Percentiles rank a stretch among this genome's conserved stretches.
phyloP scores from a whole-genome alignment of 2,888 invertebrate genomes.

The Seira sanloemensis region DNA sequence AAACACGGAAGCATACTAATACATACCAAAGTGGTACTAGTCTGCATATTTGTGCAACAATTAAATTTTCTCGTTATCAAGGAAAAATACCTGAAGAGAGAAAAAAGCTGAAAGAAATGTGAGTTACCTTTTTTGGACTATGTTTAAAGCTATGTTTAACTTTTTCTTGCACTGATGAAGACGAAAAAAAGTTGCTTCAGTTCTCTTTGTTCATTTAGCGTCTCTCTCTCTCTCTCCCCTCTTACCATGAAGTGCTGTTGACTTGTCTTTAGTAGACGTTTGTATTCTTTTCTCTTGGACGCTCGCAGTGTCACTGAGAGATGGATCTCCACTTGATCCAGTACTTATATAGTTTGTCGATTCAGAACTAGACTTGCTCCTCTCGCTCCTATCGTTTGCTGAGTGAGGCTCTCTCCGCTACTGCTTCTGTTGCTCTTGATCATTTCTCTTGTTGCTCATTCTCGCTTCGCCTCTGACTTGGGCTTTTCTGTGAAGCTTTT shows the following conservation, averaged over 20 bases:
- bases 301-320: constrained; percentile 68
- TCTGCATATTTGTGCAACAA: constrained; percentile 56
- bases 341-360: constrained; percentile 59
- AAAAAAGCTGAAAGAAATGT: not conserved
- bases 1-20: constrained; percentile 44
- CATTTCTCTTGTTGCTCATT: not conserved
- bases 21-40: constrained; percentile 37
- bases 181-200: constrained; percentile 34
- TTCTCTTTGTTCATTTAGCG: constrained; percentile 10
- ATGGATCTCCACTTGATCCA: constrained; percentile 60
- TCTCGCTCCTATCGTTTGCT: constrained; percentile 23
- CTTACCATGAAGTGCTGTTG: not conserved
- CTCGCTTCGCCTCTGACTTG: not conserved
- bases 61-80: not conserved
- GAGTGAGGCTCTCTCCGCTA: not conserved
- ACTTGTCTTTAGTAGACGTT: no score
- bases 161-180: not conserved
- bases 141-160: not conserved
- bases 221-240: constrained; percentile 24
- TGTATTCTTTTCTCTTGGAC: constrained; percentile 69
- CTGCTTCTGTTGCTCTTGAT: constrained; percentile 18
- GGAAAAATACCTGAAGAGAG: not conserved
- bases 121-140: not conserved
- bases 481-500: not conserved
- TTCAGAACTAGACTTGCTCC: not conserved